Conservation (phyloP, 2,888 invertebrate genomes). For the Cosmia trapezina region DNA sequence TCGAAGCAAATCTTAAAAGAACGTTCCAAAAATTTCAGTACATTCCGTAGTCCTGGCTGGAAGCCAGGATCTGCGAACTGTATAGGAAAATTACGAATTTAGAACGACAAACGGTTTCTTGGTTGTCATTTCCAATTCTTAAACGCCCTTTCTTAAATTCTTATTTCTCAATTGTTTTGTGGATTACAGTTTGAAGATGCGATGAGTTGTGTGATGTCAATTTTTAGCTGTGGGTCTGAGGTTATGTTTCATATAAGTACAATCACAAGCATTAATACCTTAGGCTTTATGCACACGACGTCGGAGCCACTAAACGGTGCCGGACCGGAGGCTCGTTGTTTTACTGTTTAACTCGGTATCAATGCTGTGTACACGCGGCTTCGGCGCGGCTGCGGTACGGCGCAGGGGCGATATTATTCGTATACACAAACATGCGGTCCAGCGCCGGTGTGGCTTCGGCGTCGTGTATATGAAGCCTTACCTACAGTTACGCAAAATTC, state of each 20-base stretch:
- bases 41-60: conserved; percentile 37
- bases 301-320: too few relatives aligned
- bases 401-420: too few relatives aligned
- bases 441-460: too few relatives aligned
- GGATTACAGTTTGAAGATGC: not conserved
- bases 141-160: conserved; percentile 15
- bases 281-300: too few relatives aligned
- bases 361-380: too few relatives aligned
- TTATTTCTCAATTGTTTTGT: conserved; percentile 7
- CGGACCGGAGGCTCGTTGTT: too few relatives aligned
- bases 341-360: too few relatives aligned
- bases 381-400: too few relatives aligned
- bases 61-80: conserved; percentile 45
- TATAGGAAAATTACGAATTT: conserved; percentile 44
- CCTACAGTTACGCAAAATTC: not conserved
- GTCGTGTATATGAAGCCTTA: too few relatives aligned
- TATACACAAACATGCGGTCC: too few relatives aligned
- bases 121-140: conserved; percentile 40
- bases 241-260: not conserved
- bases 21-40: conserved; percentile 21
- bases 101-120: conserved; percentile 37
- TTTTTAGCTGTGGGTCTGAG: not conserved
- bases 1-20: conserved; percentile 44
- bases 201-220: not conserved
- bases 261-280: not conserved